A percentile compares a stretch with the other conserved stretches of the same genome.
Evolutionary conservation across 2,888 invertebrate genomes (phyloP).

Genomic region (Lasioglossum marginatum): DNA sequence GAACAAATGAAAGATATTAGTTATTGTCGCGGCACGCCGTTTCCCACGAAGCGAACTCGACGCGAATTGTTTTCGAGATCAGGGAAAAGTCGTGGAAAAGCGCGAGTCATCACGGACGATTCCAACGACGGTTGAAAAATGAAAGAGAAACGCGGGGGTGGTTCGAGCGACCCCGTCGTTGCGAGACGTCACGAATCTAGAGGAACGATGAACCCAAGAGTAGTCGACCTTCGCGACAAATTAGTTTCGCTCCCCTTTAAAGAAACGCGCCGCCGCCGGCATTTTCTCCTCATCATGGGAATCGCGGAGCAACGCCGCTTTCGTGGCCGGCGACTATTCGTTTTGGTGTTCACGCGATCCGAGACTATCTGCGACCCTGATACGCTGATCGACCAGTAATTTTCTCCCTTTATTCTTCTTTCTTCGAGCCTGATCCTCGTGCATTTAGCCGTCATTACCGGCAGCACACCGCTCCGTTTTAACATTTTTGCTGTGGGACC

Average conservation of each 20-base stretch:
- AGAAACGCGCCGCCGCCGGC: constrained; percentile 42
- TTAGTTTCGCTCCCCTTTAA: constrained; percentile 70
- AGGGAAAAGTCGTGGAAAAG: not conserved
- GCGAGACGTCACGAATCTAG: constrained; percentile 36
- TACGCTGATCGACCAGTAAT: constrained; percentile 11
- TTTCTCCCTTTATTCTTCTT: constrained; percentile 14
- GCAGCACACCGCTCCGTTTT: not conserved
- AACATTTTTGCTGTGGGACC: constrained; percentile 2
- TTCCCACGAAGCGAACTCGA: not conserved
- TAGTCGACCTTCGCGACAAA: constrained; percentile 67
- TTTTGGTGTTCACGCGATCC: constrained; percentile 52
- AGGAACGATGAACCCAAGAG: constrained; percentile 36
- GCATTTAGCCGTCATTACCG: constrained; percentile 13
- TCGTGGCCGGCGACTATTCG: constrained; percentile 50
- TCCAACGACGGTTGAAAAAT: constrained; percentile 48
- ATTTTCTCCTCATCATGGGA: constrained; percentile 55
- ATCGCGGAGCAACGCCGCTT: constrained; percentile 39
- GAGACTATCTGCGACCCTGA: constrained; percentile 19
- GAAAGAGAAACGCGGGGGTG: constrained; percentile 49
- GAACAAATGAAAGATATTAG: constrained; percentile 16
- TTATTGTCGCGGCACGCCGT: not conserved
- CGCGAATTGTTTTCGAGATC: not conserved
- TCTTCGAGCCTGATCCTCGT: constrained; percentile 10
- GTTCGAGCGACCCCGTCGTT: constrained; percentile 22
- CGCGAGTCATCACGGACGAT: not conserved